These are phyloP conservation scores for Hydrolagus affinis DNA, from an alignment of 2,113 vertebrate genomes.

Conservation along the genomic window DNA sequence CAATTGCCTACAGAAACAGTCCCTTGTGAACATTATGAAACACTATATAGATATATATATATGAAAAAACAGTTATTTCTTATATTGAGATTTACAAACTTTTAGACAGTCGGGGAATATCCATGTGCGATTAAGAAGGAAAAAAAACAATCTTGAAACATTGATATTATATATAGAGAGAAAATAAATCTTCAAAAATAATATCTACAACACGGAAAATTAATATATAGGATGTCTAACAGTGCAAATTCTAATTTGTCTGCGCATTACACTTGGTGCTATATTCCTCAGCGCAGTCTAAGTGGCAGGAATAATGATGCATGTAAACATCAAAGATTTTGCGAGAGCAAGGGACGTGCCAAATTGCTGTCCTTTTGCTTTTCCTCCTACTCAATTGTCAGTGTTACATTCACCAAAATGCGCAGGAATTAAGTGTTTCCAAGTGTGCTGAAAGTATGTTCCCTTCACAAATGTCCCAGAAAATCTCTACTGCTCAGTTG, in stretches of 20 bases:
- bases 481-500: background rate
- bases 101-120: background rate
- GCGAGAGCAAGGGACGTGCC: background rate
- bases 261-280: background rate
- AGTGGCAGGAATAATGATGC: background rate
- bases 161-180: background rate
- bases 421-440: background rate
- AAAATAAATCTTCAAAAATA: background rate
- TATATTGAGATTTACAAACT: background rate
- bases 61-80: too few relatives aligned
- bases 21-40: too few relatives aligned
- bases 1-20: too few relatives aligned
- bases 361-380: background rate
- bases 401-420: background rate
- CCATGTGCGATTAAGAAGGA: background rate
- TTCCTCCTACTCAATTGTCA: background rate
- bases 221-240: background rate
- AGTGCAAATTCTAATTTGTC: background rate
- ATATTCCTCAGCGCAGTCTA: background rate
- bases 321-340: background rate
- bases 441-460: background rate
- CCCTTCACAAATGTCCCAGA: background rate
- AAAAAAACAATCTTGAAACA: too few relatives aligned
- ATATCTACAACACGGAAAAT: background rate
- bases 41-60: too few relatives aligned